Evolutionary conservation across 2,113 vertebrate species (phyloP).

Genomic region (Aphelocoma coerulescens): DNA sequence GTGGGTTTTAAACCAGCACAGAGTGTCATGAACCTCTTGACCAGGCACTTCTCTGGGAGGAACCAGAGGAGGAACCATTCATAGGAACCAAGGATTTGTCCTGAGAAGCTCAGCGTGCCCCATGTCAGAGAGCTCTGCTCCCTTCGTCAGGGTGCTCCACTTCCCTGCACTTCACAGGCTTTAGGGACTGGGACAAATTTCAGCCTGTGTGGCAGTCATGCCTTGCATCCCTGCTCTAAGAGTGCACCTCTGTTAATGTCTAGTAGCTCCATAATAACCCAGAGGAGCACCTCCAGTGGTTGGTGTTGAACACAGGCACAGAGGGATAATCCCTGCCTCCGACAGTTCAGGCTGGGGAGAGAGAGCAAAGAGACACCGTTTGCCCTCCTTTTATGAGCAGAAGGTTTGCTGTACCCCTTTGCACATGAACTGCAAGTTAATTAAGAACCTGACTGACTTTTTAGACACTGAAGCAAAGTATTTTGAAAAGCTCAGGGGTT

Average conservation of each 20-base stretch:
- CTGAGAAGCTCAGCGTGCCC: not conserved
- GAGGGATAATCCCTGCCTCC: not conserved
- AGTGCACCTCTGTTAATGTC: not conserved
- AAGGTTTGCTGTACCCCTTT: not conserved
- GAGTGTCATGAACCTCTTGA: not conserved
- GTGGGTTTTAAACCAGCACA: not conserved
- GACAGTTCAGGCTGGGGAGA: not conserved
- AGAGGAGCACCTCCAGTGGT: not conserved
- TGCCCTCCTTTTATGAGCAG: not conserved
- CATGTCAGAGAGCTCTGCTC: not conserved
- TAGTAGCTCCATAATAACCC: rapidly evolving
- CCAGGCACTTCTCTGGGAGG: not conserved
- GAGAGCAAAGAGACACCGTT: not conserved
- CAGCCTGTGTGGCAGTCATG: not conserved
- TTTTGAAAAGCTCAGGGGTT: not conserved
- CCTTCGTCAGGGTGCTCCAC: rapidly evolving
- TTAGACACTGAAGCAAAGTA: not conserved
- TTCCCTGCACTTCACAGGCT: not conserved
- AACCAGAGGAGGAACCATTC: not conserved
- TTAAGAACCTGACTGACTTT: not conserved
- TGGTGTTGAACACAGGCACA: not conserved
- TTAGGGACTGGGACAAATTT: not conserved
- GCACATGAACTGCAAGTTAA: not conserved
- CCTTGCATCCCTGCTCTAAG: not conserved
- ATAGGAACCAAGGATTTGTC: not conserved